Evolutionary conservation across 2,797 vertebrate species (phyloP).

Genomic region (Sebastes nivosus): DNA sequence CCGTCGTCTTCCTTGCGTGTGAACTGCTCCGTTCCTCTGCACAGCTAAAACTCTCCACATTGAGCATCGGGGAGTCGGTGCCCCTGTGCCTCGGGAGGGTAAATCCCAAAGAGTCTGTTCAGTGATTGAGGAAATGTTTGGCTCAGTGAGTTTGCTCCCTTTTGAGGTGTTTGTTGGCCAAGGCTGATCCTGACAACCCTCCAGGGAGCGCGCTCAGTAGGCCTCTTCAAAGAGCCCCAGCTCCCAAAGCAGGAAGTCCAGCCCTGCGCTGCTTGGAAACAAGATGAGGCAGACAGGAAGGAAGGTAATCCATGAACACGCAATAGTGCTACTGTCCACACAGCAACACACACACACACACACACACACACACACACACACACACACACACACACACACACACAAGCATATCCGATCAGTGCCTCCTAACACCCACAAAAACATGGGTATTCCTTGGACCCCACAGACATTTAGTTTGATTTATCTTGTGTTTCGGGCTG

Average conservation of each 20-base stretch:
- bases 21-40: conserved; percentile 18
- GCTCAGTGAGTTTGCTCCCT: conserved; percentile 49
- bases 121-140: conserved; percentile 75
- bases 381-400: not conserved
- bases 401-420: conserved; percentile 17
- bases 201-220: conserved; percentile 65
- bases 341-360: conserved; percentile 7
- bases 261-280: conserved; percentile 73
- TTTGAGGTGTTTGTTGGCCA: conserved; percentile 73
- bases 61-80: conserved; percentile 18
- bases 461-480: conserved; percentile 55
- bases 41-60: conserved; percentile 1
- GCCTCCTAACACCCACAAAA: conserved; percentile 62
- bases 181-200: conserved; percentile 73
- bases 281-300: conserved; percentile 75
- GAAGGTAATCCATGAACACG: conserved; percentile 83
- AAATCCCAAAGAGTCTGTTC: conserved; percentile 53
- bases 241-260: conserved; percentile 83
- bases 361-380: conserved; percentile 10
- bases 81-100: conserved; percentile 31
- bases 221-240: conserved; percentile 77
- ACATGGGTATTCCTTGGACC: conserved; percentile 36
- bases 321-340: conserved; percentile 60
- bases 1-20: conserved; percentile 8
- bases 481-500: conserved; percentile 52